Evolutionary conservation across 1,140 invertebrate species (phyloP).

Genomic region (Drosophila sturtevanti): DNA sequence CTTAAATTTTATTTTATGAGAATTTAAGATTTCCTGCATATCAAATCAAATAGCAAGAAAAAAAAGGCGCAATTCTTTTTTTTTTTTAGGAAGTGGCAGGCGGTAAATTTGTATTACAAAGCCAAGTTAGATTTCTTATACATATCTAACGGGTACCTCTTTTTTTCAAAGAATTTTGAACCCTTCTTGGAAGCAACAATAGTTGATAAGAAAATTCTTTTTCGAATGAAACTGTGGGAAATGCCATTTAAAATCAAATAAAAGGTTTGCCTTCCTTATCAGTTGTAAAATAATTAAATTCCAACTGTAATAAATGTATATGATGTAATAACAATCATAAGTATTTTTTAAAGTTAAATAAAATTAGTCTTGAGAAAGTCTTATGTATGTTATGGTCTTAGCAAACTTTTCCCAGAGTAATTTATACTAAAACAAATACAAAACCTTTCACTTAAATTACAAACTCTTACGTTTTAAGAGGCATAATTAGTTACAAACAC

Average conservation of each 20-base stretch:
- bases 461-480: no score
- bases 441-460: no score
- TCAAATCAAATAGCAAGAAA: conserved; percentile 33
- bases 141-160: no score
- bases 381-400: no score
- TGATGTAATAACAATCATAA: neutral
- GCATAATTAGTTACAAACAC: no score
- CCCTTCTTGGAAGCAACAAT: neutral
- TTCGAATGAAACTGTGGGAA: neutral
- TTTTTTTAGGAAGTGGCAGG: neutral
- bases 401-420: no score
- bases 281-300: conserved; percentile 4
- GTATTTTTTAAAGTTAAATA: neutral
- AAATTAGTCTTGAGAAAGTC: neutral
- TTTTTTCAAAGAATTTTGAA: neutral
- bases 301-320: neutral
- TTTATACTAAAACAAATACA: no score
- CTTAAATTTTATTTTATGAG: conserved; percentile 80
- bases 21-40: conserved; percentile 79
- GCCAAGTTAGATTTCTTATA: neutral
- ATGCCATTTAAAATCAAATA: neutral
- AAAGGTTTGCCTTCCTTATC: conserved; percentile 2
- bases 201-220: neutral
- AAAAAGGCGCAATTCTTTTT: conserved; percentile 34
- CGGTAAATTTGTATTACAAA: neutral